Percentiles rank a stretch among this genome's conserved stretches.
These are phyloP conservation scores for Acanthornis magna DNA, from an alignment of 2,797 vertebrate species.

Conservation along the genomic window DNA sequence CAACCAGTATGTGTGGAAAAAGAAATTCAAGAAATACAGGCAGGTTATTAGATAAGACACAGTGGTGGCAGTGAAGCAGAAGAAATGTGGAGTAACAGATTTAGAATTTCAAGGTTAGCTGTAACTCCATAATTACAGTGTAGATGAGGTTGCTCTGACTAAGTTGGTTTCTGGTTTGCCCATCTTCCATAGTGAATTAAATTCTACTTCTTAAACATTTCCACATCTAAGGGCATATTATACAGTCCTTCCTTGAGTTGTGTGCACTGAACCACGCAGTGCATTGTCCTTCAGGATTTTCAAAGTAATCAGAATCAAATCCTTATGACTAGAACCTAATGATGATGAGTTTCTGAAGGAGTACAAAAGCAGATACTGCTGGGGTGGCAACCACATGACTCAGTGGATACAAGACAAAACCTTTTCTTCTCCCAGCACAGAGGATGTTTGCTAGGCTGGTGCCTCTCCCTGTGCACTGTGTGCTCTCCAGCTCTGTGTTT, in stretches of 20 bases:
- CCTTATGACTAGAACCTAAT: neutral
- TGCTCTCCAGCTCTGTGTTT: neutral
- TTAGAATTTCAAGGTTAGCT: conserved; percentile 3
- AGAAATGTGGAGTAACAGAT: neutral
- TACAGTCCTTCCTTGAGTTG: neutral
- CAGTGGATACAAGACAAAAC: neutral
- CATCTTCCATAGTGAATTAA: neutral
- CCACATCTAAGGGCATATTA: neutral
- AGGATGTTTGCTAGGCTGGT: neutral
- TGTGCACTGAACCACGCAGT: neutral
- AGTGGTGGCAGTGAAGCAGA: neutral
- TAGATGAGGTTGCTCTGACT: neutral
- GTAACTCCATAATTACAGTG: neutral
- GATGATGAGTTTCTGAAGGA: neutral
- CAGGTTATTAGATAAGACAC: neutral
- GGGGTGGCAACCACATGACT: neutral
- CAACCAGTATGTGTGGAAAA: neutral
- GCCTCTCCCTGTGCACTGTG: neutral
- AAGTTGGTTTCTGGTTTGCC: neutral
- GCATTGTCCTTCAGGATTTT: conserved; percentile 27
- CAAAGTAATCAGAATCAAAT: neutral
- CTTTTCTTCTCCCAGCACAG: neutral
- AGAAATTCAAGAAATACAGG: neutral
- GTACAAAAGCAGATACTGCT: neutral
- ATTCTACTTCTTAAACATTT: conserved; percentile 16